Base-by-base conservation (phyloP, 2,113 vertebrate species). In the Vidua macroura region DNA sequence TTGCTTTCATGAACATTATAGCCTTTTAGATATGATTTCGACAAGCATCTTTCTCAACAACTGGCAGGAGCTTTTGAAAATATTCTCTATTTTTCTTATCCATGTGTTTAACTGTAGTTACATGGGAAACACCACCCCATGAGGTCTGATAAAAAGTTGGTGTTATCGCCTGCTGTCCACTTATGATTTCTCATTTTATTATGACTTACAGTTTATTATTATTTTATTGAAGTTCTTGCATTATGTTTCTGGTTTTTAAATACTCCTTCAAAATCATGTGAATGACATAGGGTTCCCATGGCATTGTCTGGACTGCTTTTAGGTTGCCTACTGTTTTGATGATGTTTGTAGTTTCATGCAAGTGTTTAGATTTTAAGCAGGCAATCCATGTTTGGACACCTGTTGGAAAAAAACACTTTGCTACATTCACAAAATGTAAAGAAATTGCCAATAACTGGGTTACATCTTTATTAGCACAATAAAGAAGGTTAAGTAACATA, bases 91-190 rank as follows among this genome's bases (percentile, higher is more conserved):
- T 44, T 95, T 82, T 49, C 79, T 52, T 64, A 17, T 74, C 41
- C n/a, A 15, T 11, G 4, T 11, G 7, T 82, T 92, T 82, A 52
- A 37, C 9, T 22, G 5, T 24, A 25, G 10, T 56, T 49, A 28
- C 2, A 2, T 15, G 12, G 25, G 24, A 76, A 9, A 13, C 11
- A 20, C 39, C 2, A n/a, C 9, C 2, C 20, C 21, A 3, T 35
- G 33, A 84, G 41, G 13, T 15, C n/a, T 24, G 30, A 44, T 33
- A 21, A 78, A 35, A 81, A 41, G 46, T 28, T 21, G 35, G 0
- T 10, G 16, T 30, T 35, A 9, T 31, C 3, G 1, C 20, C 51
- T 77, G 22, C 20, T 55, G 9, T 43, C 19, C 66, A 39, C 18
- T 14, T 77, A 59, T 33, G 4, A n/a, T n/a, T 77, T 18, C 31